Base-by-base conservation (phyloP, 2,113 vertebrate species). In the Neolamprologus toae region DNA sequence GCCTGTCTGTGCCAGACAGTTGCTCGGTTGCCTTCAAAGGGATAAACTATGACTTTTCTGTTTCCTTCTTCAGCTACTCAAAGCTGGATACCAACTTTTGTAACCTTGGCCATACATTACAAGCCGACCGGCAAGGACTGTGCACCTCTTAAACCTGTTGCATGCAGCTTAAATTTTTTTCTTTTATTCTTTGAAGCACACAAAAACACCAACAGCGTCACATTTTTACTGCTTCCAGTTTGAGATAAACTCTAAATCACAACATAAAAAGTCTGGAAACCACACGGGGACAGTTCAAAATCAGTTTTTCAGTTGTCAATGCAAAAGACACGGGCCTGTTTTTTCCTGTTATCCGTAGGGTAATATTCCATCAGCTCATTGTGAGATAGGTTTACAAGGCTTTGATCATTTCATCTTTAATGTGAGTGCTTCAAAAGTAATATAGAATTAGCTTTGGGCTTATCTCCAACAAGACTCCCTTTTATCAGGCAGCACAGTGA, bases 371-470 rank as follows among this genome's bases (percentile, higher is more conserved):
- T 89, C 82, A 88, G 54, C 84, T 84, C 51, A 55, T 88, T 83
- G 80, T 88, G 82, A 80, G 84, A 91, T 85, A 57, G 73, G 79
- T 91, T 88, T 79, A 84, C 88, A 55, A 49, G 4, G 80, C 86
- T 88, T 86, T 92, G 84, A 92, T 91, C 84, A 81, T 78, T 84
- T 88, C 54, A 85, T 89, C 86, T 86, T 73, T 26, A 92, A 82
- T 11, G 35, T 80, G 78, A 73, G 35, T 45, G 81, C 83, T 90
- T 88, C 54, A 76, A 28, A 83, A 86, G 88, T 76, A 78, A 84
- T 83, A 76, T 51, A 51, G 71, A 85, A 82, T 79, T 84, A 59
- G 89, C 85, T 89, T 9, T 73, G 66, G 63, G 85, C 83, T 82
- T 82, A 80, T 80, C 76, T 76, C 47, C 26, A 57, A 35, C 51